Percentiles rank a stretch among this genome's conserved stretches.
These are phyloP conservation scores for Sebastes vulpes DNA, from an alignment of 2,797 vertebrate species.

Conservation along the genomic window DNA sequence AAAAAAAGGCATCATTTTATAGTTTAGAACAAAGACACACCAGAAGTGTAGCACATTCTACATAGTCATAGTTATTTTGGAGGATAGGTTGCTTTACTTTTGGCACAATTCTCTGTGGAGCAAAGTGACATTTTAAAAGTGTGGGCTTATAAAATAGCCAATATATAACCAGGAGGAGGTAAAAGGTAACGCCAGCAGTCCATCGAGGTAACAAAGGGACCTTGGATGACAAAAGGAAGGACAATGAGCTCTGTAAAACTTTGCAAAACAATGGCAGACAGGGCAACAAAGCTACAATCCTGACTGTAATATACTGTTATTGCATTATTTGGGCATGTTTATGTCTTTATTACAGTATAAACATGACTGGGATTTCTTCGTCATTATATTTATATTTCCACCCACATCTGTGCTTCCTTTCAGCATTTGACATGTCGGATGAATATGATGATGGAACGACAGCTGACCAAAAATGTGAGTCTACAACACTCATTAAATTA, in stretches of 20 bases:
- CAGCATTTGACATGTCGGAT: slow-evolving; percentile 85
- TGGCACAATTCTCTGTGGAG: neutral
- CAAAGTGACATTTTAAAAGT: neutral
- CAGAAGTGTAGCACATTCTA: no score
- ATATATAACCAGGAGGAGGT: neutral
- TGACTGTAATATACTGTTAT: neutral
- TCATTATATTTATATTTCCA: neutral
- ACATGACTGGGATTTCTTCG: neutral
- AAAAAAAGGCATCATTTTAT: no score
- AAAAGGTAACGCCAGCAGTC: neutral
- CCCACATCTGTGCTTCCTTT: slow-evolving; percentile 23
- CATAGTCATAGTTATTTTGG: no score
- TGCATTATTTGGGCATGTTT: neutral
- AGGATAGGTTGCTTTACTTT: neutral
- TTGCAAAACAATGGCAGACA: neutral
- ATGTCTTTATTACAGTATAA: neutral
- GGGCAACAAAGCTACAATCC: neutral
- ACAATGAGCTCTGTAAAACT: neutral
- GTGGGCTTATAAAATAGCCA: neutral
- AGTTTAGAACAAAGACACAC: no score
- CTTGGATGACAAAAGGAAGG: neutral
- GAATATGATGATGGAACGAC: slow-evolving; percentile 47
- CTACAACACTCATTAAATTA: neutral
- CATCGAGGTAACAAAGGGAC: no score
- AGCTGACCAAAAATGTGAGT: slow-evolving; percentile 61